Percentiles rank a stretch among this genome's conserved stretches.
phyloP scores from a whole-genome alignment of 1,140 invertebrate genomes.

The honey bee (Apis mellifera) region DNA sequence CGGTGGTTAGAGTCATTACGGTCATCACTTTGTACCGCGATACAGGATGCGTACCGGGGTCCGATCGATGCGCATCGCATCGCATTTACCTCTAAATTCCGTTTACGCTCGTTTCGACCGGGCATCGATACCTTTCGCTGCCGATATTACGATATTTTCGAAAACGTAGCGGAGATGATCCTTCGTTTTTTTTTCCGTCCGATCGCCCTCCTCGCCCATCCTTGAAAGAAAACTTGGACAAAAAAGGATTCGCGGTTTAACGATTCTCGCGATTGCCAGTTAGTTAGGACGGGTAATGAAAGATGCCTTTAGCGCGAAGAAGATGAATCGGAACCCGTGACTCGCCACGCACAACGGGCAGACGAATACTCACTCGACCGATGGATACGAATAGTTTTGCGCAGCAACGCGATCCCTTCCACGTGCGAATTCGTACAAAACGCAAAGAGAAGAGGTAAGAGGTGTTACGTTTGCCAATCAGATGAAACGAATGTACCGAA shows the following conservation, averaged over 20 bases:
- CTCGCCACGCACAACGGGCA: constrained; percentile 46
- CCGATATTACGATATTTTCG: too few relatives aligned
- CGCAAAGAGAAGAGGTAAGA: too few relatives aligned
- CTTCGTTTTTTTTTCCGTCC: too few relatives aligned
- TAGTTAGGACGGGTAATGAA: constrained; percentile 65
- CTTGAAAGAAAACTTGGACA: constrained; percentile 20
- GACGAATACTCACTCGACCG: constrained; percentile 37
- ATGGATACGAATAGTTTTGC: constrained; percentile 23
- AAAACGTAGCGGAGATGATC: background rate
- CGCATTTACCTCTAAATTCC: background rate
- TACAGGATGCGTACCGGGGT: constrained; percentile 47
- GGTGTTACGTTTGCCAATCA: too few relatives aligned
- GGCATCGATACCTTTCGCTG: too few relatives aligned
- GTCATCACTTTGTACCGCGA: constrained; percentile 74
- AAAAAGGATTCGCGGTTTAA: constrained; percentile 63
- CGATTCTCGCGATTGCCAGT: constrained; percentile 64
- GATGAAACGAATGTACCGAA: too few relatives aligned
- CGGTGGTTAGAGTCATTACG: constrained; percentile 76
- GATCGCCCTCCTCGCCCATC: constrained; percentile 8
- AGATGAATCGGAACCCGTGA: constrained; percentile 65
- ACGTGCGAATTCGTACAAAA: background rate
- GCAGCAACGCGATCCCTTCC: constrained; percentile 29
- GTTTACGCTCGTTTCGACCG: too few relatives aligned
- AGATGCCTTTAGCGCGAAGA: constrained; percentile 41
- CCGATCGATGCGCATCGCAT: constrained; percentile 20